These are phyloP conservation scores for Tetrax tetrax DNA, from an alignment of 2,113 vertebrate genomes.

Conservation along the genomic window DNA sequence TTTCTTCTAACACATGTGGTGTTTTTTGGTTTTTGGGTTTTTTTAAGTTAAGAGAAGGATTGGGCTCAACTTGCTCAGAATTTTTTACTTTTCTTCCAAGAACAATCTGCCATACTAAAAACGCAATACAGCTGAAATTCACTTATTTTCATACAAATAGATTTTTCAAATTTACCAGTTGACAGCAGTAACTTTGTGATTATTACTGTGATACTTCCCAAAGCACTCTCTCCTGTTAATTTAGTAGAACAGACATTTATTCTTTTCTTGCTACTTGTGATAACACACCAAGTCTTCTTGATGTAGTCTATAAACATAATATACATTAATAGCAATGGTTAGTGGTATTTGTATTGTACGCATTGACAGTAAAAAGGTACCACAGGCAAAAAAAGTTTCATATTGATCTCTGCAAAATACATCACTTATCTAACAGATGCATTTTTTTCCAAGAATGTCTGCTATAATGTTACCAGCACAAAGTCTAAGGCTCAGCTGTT, in stretches of 20 bases:
- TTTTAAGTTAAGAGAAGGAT: background rate
- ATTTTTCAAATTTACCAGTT: background rate
- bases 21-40: background rate
- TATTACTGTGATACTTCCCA: background rate
- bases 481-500: background rate
- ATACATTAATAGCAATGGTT: background rate
- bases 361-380: background rate
- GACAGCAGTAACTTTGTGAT: background rate
- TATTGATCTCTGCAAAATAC: background rate
- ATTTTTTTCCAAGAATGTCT: background rate
- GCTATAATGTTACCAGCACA: background rate
- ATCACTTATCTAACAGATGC: background rate
- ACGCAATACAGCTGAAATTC: background rate
- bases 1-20: background rate
- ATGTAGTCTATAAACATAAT: background rate
- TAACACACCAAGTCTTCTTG: background rate
- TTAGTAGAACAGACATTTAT: background rate
- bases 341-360: background rate
- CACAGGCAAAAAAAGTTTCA: background rate
- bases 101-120: background rate
- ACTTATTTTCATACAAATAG: background rate
- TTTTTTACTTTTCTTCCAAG: background rate
- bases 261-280: background rate
- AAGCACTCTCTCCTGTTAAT: background rate
- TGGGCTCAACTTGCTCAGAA: background rate